phyloP scores from a whole-genome alignment of 2,888 invertebrate genomes.

The Drosophila bunnanda region DNA sequence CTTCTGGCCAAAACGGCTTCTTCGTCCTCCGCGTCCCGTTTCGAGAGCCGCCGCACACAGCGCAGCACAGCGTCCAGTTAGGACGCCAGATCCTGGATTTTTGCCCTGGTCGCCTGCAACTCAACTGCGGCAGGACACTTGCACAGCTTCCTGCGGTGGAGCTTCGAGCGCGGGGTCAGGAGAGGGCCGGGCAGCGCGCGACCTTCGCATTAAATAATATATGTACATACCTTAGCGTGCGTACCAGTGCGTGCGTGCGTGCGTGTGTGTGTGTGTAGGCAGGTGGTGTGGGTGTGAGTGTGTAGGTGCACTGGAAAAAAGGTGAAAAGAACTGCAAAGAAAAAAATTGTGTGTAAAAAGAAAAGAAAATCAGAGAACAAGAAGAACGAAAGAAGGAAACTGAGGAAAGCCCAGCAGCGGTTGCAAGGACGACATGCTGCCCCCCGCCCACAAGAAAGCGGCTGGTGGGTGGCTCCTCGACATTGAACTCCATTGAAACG shows the following conservation, averaged over 20 bases:
- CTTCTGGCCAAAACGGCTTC: slow-evolving; percentile 3
- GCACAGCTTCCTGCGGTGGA: slow-evolving; percentile 9
- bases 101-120: neutral
- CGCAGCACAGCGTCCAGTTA: neutral
- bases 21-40: slow-evolving; percentile 8
- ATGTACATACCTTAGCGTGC: slow-evolving; percentile 24
- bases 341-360: neutral
- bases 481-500: slow-evolving; percentile 33
- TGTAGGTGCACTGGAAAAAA: slow-evolving; percentile 35
- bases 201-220: slow-evolving; percentile 35
- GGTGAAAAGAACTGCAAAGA: neutral
- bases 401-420: slow-evolving; percentile 2
- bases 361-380: neutral
- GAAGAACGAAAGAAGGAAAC: neutral
- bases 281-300: slow-evolving; percentile 23
- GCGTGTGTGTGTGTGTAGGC: slow-evolving; percentile 2
- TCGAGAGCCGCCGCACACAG: neutral
- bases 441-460: slow-evolving; percentile 28
- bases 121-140: slow-evolving; percentile 5
- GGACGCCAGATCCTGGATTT: neutral
- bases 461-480: slow-evolving; percentile 31
- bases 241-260: slow-evolving; percentile 18
- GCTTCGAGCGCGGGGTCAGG: neutral
- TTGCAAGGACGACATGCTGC: slow-evolving; percentile 29
- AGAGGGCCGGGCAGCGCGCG: slow-evolving; percentile 17